These are phyloP conservation scores for Oncorhynchus mykiss DNA, from an alignment of 2,113 vertebrate species.

Conservation along the genomic window DNA sequence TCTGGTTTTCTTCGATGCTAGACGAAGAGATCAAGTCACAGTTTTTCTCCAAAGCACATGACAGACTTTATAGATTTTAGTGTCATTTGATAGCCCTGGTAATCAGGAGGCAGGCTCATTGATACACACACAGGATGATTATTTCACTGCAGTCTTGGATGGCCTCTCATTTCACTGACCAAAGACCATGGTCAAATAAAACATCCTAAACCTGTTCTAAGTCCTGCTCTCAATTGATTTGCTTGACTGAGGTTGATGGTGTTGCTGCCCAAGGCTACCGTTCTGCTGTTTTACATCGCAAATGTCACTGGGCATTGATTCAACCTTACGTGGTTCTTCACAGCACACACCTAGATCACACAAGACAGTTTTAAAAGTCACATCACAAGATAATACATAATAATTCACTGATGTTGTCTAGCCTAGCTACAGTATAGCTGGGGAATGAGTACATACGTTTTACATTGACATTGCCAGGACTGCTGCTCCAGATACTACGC, in stretches of 20 bases:
- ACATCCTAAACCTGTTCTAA: conserved; percentile 10
- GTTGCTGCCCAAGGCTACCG: conserved; percentile 7
- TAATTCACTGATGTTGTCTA: conserved; percentile 40
- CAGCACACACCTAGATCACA: conserved; percentile 5
- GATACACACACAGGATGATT: conserved; percentile 24
- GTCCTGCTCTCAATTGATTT: conserved; percentile 49
- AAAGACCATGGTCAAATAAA: conserved; percentile 44
- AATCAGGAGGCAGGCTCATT: conserved; percentile 33
- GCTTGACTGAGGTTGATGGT: conserved; percentile 24
- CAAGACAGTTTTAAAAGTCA: conserved; percentile 2
- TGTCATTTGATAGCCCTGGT: conserved; percentile 52
- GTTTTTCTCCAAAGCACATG: too few relatives aligned
- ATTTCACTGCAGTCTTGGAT: conserved; percentile 36
- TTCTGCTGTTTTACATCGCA: conserved; percentile 18
- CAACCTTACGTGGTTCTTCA: conserved; percentile 16
- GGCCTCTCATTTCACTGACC: conserved; percentile 36
- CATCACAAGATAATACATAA: neutral
- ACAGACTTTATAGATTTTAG: conserved; percentile 42
- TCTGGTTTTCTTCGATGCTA: too few relatives aligned
- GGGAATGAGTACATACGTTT: conserved; percentile 33
- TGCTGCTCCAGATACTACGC: conserved; percentile 20
- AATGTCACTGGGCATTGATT: conserved; percentile 18
- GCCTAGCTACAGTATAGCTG: conserved; percentile 8
- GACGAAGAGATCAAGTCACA: too few relatives aligned
- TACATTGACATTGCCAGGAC: conserved; percentile 26